phyloP scores from a whole-genome alignment of 35 echinoderm and acorn worm genomes.

The Eucidaris tribuloides region DNA sequence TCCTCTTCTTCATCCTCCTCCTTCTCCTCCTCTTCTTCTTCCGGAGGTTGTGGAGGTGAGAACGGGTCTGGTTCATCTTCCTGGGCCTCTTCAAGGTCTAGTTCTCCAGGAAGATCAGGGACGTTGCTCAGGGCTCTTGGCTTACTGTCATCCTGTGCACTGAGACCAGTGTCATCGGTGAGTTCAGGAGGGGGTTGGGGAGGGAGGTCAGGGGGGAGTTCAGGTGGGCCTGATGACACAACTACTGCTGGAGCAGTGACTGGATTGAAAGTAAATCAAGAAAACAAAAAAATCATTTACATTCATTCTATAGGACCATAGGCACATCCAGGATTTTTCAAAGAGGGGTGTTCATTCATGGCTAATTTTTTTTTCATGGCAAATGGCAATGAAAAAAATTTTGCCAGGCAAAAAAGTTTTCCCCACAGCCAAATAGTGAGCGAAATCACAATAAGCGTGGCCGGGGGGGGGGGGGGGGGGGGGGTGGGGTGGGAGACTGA shows the following conservation, averaged over 20 bases:
- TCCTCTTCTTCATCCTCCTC: too few species aligned
- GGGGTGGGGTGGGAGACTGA: too few species aligned
- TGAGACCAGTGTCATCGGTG: background rate
- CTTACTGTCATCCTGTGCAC: background rate
- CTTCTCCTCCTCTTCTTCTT: background rate
- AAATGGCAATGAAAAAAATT: too few species aligned
- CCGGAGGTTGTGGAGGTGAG: background rate
- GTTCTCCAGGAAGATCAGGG: conserved; percentile 14
- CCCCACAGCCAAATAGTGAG: too few species aligned
- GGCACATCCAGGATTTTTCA: too few species aligned
- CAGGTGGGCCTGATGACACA: conserved; percentile 26
- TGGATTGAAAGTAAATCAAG: background rate
- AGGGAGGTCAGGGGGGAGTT: conserved; percentile 50
- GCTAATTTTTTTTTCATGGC: too few species aligned
- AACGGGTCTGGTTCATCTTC: background rate
- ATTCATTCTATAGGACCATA: too few species aligned
- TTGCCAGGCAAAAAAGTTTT: too few species aligned
- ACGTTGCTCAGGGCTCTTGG: conserved; percentile 6
- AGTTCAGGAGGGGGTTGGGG: background rate
- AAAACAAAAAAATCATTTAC: background rate
- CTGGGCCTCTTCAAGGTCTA: background rate
- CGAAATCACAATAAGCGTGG: too few species aligned
- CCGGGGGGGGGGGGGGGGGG: too few species aligned
- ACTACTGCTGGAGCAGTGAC: conserved; percentile 25
- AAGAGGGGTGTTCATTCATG: too few species aligned